Conservation (phyloP, 2,888 invertebrate species). For the Limnephilus lunatus region DNA sequence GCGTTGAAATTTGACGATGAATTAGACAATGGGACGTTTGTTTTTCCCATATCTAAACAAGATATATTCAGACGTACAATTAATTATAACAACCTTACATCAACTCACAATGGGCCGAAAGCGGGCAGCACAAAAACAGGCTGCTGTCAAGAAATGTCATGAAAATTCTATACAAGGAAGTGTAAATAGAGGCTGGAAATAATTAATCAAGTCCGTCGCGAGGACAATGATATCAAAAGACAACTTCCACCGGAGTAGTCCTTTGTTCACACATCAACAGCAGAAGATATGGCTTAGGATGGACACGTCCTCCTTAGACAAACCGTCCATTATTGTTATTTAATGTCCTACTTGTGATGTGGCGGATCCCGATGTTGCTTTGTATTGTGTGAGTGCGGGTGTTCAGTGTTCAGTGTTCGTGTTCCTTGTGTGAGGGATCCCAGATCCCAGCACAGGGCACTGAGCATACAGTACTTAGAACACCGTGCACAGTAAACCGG, state of each 20-base stretch:
- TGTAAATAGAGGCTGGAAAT: slow-evolving; percentile 60
- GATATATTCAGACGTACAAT: slow-evolving; percentile 33
- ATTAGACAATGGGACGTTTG: background rate
- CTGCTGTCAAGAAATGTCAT: slow-evolving; percentile 50
- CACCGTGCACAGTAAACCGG: background rate
- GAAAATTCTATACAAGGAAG: slow-evolving; percentile 55
- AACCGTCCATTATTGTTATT: slow-evolving; percentile 61
- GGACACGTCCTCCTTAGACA: slow-evolving; percentile 61
- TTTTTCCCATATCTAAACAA: slow-evolving; percentile 2
- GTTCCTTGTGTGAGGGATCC: background rate
- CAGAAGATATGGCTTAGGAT: slow-evolving; percentile 63
- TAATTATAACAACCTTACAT: slow-evolving; percentile 45
- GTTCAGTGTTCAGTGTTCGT: background rate
- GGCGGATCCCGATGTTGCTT: slow-evolving; percentile 35
- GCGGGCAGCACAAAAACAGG: slow-evolving; percentile 50
- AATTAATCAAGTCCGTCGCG: slow-evolving; percentile 65
- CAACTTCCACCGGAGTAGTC: slow-evolving; percentile 62
- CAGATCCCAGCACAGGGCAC: background rate
- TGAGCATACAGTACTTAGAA: background rate
- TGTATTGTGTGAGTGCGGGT: background rate
- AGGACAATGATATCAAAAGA: slow-evolving; percentile 66
- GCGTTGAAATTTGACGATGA: slow-evolving; percentile 28
- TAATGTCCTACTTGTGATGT: slow-evolving; percentile 52
- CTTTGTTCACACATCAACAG: slow-evolving; percentile 62
- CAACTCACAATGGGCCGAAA: slow-evolving; percentile 40